Base-by-base conservation (phyloP, 2,113 vertebrate genomes). In the Cynoglossus semilaevis region DNA sequence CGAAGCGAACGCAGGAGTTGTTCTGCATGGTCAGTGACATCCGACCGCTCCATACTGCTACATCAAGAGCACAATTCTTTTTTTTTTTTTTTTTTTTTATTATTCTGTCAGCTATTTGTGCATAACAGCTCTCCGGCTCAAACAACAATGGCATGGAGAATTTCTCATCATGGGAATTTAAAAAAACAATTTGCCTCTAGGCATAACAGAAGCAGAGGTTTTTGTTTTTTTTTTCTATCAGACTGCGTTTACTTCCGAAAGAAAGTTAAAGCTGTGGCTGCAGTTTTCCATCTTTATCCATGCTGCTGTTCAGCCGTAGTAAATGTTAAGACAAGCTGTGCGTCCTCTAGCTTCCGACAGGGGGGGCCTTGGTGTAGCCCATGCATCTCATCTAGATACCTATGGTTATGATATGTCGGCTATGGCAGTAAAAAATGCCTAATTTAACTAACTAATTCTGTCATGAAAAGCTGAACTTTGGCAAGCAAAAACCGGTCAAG, bases 121-220 rank as follows among this genome's bases (percentile, higher is more conserved):
- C 34, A 22, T 29, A n/a, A 63, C 7, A 0, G 52, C 22, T 22
- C 51, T 56, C 45, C 14, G 35, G 1, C 3, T 37, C 17, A 35
- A 52, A 63, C 17, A 53, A 44, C 61, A 56, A 60, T 46, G n/a
- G 18, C 16, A 11, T 19, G 13, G 15, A 18, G 35, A 56, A 19
- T 15, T 5, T 54, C 15, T 38, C 29, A 58, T 49, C 2, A 45
- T 22, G 36, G 29, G 13, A 8, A 11, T 36, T 8, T 36, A 29
- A 47, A 17, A 36, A 51, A 67, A 46, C 9, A 51, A n/a, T n/a
- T n/a, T 16, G 51, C 44, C 71, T 74, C 52, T 10, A 53, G 56
- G 54, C 51, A 65, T 19, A 15, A 13, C 53, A 50, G 36, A 46
- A 37, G 15, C n/a, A n/a, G n/a, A n/a, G n/a, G n/a, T n/a, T n/a